These are phyloP conservation scores for Rhopalosiphum padi DNA, from an alignment of 1,140 invertebrate species.

Conservation along the genomic window DNA sequence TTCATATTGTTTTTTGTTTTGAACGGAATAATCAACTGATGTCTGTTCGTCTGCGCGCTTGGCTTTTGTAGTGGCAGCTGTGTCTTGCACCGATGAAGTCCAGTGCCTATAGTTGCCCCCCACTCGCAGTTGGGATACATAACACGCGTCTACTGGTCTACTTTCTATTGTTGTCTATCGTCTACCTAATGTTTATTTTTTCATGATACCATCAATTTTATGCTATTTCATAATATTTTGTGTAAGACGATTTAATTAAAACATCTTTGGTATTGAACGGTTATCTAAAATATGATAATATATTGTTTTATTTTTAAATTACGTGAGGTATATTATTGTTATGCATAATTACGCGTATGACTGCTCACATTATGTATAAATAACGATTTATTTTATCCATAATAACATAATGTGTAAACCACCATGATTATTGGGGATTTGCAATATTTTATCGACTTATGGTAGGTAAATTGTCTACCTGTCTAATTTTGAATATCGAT, in stretches of 20 bases:
- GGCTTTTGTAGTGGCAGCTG: constrained; percentile 60
- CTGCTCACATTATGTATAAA: neutral
- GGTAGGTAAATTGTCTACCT: neutral
- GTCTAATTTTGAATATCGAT: neutral
- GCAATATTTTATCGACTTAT: neutral
- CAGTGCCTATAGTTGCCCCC: neutral
- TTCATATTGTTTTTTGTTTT: constrained; percentile 56
- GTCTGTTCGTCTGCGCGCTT: constrained; percentile 61
- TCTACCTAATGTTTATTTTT: neutral
- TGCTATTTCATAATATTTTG: neutral
- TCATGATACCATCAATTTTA: neutral
- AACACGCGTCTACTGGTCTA: neutral
- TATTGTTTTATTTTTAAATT: neutral
- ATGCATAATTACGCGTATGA: no score
- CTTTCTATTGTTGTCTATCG: neutral
- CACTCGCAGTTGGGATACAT: neutral
- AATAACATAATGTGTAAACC: neutral
- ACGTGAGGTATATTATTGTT: no score
- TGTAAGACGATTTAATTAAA: neutral
- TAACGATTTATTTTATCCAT: neutral
- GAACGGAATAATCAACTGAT: constrained; percentile 56
- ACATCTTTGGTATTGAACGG: neutral
- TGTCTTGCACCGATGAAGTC: neutral
- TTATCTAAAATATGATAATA: neutral
- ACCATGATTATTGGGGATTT: neutral